Evolutionary conservation across 2,888 invertebrate species (phyloP), one percentile per base, ranked within the genome.

Genomic region (Tyria jacobaeae): DNA sequence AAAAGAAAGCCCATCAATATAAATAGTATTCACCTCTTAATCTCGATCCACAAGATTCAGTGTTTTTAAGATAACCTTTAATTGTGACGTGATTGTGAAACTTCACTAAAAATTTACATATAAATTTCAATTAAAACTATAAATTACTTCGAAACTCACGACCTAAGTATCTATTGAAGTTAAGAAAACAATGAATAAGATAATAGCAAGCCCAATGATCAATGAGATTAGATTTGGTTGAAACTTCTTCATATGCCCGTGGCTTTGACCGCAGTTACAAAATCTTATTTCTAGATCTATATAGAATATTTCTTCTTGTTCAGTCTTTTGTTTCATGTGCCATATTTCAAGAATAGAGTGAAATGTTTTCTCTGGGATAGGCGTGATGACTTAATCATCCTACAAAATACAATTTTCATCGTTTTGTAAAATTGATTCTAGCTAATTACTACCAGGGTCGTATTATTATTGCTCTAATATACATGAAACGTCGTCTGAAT

Each of bases 41-140:
- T 57, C 50, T 44, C 9, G 34, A 59, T 72, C 56, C 2, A n/a
- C n/a, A n/a, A 53, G 39, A 53, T 25, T 10, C 10, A 53, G 9
- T n/a, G 35, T 58, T 57, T 34, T 31, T 50, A 14, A 49, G 50
- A 64, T 61, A 21, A 21, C 17, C 3, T 27, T 14, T 3, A n/a
- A n/a, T 17, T 49, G 49, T 15, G 14, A 34, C 44, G 9, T 25
- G 25, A 57, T 64, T 64, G 60, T 9, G 24, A 58, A 64, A 60
- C 39, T 44, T 52, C 5, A 25, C 37, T 4, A 53, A 52, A 15
- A 53, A 35, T 44, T 31, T 25, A 35, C 25, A 14, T 27, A 17
- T 47, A 14, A 24, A 52, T 47, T 41, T 50, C 27, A 41, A 10
- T 50, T 57, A 31, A 57, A 50, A 14, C 31, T 39, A 50, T 50